phyloP scores from a whole-genome alignment of 1,140 invertebrate species.

The Megathymus violae region DNA sequence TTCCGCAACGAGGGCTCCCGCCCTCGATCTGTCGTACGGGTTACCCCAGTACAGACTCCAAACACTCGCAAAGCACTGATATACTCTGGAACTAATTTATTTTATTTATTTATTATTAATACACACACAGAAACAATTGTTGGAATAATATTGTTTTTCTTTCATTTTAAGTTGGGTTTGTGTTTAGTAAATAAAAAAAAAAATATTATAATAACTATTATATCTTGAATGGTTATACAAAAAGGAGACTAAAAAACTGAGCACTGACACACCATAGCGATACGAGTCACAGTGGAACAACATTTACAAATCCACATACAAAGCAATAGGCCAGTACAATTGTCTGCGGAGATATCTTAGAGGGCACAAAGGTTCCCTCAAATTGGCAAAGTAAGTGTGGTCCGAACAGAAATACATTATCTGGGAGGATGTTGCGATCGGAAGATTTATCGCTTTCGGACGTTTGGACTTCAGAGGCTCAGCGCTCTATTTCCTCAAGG shows the following conservation, averaged over 20 bases:
- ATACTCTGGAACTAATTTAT: too few relatives aligned
- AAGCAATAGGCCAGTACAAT: slow-evolving; percentile 67
- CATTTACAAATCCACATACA: slow-evolving; percentile 45
- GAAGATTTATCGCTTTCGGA: slow-evolving; percentile 73
- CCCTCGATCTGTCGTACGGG: too few relatives aligned
- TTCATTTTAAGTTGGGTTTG: too few relatives aligned
- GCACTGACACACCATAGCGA: slow-evolving; percentile 32
- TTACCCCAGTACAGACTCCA: too few relatives aligned
- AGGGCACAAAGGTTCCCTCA: slow-evolving; percentile 81
- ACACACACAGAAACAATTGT: too few relatives aligned
- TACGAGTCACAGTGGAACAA: slow-evolving; percentile 33
- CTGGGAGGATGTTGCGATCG: slow-evolving; percentile 71
- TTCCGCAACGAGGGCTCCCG: too few relatives aligned
- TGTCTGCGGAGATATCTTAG: slow-evolving; percentile 80
- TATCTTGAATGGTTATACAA: too few relatives aligned
- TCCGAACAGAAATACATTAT: slow-evolving; percentile 83
- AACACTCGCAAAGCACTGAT: too few relatives aligned
- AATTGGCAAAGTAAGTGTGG: slow-evolving; percentile 82
- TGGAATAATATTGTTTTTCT: too few relatives aligned
- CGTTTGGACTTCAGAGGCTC: slow-evolving; percentile 44
- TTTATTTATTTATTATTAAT: too few relatives aligned
- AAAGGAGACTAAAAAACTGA: slow-evolving; percentile 1
- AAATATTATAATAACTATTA: too few relatives aligned
- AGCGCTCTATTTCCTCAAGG: slow-evolving; percentile 64
- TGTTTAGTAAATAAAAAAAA: too few relatives aligned